phyloP scores from a whole-genome alignment of 2,888 invertebrate species.

The Limnephilus lunatus region DNA sequence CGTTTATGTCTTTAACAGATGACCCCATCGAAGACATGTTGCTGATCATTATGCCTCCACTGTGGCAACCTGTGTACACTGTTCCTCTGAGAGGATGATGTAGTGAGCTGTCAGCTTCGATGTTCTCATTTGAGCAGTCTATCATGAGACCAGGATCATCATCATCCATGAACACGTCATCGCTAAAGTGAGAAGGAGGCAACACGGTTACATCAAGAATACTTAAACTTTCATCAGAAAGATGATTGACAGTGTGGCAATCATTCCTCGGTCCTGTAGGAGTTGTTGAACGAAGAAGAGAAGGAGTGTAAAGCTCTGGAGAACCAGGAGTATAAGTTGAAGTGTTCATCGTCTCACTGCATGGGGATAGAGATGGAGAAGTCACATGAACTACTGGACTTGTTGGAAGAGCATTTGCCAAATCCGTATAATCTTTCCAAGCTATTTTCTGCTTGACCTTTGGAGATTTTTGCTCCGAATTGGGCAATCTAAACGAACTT shows the following conservation, averaged over 20 bases:
- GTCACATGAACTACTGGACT: conserved; percentile 65
- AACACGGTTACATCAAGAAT: conserved; percentile 62
- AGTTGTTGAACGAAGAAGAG: conserved; percentile 71
- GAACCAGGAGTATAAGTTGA: conserved; percentile 67
- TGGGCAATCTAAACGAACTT: conserved; percentile 54
- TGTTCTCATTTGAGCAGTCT: conserved; percentile 55
- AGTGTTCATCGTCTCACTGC: conserved; percentile 59
- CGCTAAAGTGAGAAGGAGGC: conserved; percentile 65
- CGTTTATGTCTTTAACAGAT: conserved; percentile 51
- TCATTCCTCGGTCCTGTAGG: conserved; percentile 68
- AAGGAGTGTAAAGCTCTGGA: conserved; percentile 71
- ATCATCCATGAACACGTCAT: conserved; percentile 64
- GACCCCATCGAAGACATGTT: conserved; percentile 61
- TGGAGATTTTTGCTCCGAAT: conserved; percentile 63
- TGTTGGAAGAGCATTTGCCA: conserved; percentile 48
- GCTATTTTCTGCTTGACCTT: conserved; percentile 61
- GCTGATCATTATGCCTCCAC: conserved; percentile 65
- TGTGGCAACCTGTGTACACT: conserved; percentile 63
- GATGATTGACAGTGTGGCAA: conserved; percentile 45
- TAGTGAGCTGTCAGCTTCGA: conserved; percentile 40
- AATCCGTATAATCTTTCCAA: conserved; percentile 60
- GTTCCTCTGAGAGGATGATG: conserved; percentile 57
- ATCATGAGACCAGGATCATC: conserved; percentile 64
- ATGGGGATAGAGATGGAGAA: conserved; percentile 63
- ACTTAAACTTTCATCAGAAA: conserved; percentile 61